A percentile compares a stretch with the other conserved stretches of the same genome.
Evolutionary conservation across 23 tunicate genomes (phyloP).

Genomic region (Trididemnum clinides): DNA sequence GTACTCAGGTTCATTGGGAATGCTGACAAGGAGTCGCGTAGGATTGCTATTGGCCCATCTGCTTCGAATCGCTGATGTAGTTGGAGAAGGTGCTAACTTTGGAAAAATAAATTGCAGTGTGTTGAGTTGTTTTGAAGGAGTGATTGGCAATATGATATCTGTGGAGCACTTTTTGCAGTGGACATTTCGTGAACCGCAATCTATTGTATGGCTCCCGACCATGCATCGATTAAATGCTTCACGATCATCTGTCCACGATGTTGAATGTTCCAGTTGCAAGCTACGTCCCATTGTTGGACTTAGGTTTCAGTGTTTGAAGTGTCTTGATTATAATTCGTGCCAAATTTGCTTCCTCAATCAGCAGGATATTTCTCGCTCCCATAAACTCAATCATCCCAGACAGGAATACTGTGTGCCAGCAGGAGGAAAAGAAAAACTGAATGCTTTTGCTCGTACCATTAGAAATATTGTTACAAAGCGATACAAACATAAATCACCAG

Average conservation of each 20-base stretch:
- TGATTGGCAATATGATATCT: constrained; percentile 57
- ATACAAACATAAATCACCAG: constrained; percentile 66
- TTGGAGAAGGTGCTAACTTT: constrained; percentile 48
- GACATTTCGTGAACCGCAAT: constrained; percentile 67
- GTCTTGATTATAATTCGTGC: constrained; percentile 80
- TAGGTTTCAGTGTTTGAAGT: constrained; percentile 82
- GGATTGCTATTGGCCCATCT: constrained; percentile 49
- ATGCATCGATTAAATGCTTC: constrained; percentile 80
- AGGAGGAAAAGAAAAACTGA: constrained; percentile 64
- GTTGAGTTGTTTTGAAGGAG: constrained; percentile 69
- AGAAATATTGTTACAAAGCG: constrained; percentile 86
- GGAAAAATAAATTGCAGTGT: constrained; percentile 57
- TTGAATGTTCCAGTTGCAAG: constrained; percentile 70
- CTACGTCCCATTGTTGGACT: constrained; percentile 83
- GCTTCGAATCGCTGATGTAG: constrained; percentile 53
- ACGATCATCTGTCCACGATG: constrained; percentile 62
- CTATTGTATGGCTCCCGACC: constrained; percentile 82
- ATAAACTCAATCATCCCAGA: constrained; percentile 74
- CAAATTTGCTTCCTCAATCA: constrained; percentile 76
- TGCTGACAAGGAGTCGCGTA: constrained; percentile 33
- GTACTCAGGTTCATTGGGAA: constrained; percentile 43
- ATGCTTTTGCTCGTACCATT: constrained; percentile 74
- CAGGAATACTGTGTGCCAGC: constrained; percentile 89
- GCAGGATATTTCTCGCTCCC: constrained; percentile 29
- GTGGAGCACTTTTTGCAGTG: constrained; percentile 63